A percentile compares a stretch with the other conserved stretches of the same genome.
These are phyloP conservation scores for Pandion haliaetus DNA, from an alignment of 2,113 vertebrate species.

Conservation along the genomic window DNA sequence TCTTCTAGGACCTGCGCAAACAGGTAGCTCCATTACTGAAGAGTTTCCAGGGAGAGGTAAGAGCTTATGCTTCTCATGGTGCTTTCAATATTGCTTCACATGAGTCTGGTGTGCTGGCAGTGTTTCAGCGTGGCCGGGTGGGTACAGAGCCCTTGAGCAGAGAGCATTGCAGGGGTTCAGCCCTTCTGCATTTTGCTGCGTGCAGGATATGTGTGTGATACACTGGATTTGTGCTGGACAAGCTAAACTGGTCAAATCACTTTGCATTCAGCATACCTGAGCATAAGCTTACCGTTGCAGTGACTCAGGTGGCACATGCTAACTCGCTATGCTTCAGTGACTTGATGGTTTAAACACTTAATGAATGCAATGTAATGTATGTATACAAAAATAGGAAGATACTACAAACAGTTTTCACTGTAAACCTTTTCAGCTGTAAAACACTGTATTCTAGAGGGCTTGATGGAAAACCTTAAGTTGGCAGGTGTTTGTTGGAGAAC, in stretches of 20 bases:
- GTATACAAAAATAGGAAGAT: background rate
- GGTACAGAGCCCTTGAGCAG: background rate
- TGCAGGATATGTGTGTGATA: background rate
- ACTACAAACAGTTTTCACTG: background rate
- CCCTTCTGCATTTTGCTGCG: background rate
- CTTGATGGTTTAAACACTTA: background rate
- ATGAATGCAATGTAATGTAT: background rate
- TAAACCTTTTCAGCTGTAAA: background rate
- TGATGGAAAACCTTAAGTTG: background rate
- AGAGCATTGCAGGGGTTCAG: background rate
- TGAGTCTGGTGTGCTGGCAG: background rate
- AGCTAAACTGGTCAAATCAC: background rate
- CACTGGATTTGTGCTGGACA: background rate
- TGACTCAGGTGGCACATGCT: background rate
- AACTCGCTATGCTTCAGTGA: background rate
- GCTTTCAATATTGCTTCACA: background rate
- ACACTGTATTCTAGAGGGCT: background rate
- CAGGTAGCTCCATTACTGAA: constrained; percentile 97
- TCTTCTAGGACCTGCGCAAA: constrained; percentile 94
- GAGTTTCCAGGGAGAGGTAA: constrained; percentile 99
- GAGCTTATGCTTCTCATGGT: background rate
- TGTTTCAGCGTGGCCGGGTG: background rate
- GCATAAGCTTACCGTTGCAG: rapidly evolving
- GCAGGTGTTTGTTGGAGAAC: background rate
- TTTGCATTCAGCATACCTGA: background rate